Conservation (phyloP, 2,888 invertebrate genomes). For the Anarsia innoxiella region DNA sequence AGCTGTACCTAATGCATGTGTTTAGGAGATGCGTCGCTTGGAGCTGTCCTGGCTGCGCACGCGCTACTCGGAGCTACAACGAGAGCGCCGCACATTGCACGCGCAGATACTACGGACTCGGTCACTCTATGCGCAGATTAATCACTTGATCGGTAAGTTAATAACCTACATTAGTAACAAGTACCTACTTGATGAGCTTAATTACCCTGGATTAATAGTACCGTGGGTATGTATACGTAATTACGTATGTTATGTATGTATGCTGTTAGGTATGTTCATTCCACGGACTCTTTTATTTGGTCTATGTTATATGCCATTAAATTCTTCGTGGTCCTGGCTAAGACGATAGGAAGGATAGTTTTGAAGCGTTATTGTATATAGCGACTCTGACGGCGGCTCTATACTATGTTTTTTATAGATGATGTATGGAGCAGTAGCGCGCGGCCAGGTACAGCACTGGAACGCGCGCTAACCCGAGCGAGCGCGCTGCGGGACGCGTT, state of each 20-base stretch:
- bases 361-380: too few species aligned
- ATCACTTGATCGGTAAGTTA: constrained; percentile 45
- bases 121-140: constrained; percentile 43
- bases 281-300: neutral
- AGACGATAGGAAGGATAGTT: neutral
- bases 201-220: neutral
- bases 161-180: too few species aligned
- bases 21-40: constrained; percentile 56
- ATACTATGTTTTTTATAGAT: too few species aligned
- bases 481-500: constrained; percentile 54
- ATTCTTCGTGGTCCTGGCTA: neutral
- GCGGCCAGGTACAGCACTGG: constrained; percentile 44
- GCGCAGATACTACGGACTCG: constrained; percentile 50
- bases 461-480: constrained; percentile 40
- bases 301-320: neutral
- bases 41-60: constrained; percentile 50
- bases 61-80: constrained; percentile 43
- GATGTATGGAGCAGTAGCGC: constrained; percentile 39
- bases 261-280: neutral
- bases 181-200: too few species aligned
- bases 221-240: neutral
- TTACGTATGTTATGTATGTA: neutral
- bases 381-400: constrained; percentile 40
- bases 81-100: constrained; percentile 45
- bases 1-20: neutral